phyloP scores from a whole-genome alignment of 2,113 vertebrate genomes.

The Ovibos moschatus region DNA sequence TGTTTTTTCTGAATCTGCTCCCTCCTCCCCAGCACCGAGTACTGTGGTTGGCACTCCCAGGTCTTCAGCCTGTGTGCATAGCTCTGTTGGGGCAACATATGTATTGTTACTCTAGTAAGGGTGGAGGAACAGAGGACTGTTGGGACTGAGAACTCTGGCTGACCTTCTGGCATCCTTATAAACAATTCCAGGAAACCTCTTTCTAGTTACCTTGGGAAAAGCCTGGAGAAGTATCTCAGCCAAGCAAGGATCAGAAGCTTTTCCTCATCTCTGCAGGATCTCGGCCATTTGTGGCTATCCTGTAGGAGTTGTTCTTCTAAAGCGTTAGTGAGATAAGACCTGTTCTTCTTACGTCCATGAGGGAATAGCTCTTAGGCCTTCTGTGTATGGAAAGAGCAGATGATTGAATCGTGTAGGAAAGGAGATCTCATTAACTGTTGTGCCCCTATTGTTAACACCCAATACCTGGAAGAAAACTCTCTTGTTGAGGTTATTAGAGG shows the following conservation, averaged over 20 bases:
- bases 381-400: background rate
- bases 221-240: background rate
- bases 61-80: background rate
- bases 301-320: background rate
- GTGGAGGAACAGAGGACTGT: conserved; percentile 36
- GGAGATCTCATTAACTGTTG: background rate
- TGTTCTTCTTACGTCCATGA: background rate
- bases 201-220: conserved; percentile 34
- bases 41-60: background rate
- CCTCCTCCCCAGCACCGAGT: background rate
- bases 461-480: background rate
- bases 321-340: background rate
- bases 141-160: conserved; percentile 63
- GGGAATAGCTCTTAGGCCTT: background rate
- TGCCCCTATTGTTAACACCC: background rate
- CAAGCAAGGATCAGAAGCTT: conserved; percentile 16
- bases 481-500: background rate
- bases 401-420: background rate
- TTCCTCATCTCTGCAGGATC: background rate
- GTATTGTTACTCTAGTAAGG: conserved; percentile 49
- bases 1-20: background rate
- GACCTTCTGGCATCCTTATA: conserved; percentile 57
- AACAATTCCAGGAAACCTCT: conserved; percentile 67
- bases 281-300: background rate
- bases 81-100: background rate